Conservation (phyloP, 2,113 vertebrate species). For the Rostratula benghalensis region DNA sequence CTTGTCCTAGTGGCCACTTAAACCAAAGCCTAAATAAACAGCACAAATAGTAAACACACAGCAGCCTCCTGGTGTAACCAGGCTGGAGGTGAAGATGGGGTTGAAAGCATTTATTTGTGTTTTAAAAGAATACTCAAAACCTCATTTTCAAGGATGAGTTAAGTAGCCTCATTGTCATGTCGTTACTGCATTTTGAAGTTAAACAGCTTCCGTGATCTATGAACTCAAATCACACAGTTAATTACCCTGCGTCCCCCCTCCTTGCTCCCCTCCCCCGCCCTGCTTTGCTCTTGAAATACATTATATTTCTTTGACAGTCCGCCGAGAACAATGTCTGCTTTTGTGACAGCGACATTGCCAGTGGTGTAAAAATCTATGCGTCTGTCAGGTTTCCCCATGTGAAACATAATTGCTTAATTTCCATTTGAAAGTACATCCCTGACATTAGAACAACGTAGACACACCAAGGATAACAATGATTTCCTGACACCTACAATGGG, state of each 20-base stretch:
- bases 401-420: conserved; percentile 81
- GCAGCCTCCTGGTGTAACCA: not conserved
- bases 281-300: conserved; percentile 63
- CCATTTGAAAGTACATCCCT: conserved; percentile 81
- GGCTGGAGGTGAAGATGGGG: not conserved
- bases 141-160: conserved; percentile 49
- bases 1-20: not conserved
- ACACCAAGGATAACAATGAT: conserved; percentile 73
- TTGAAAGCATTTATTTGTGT: not conserved
- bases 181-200: conserved; percentile 62
- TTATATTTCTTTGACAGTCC: conserved; percentile 72
- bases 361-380: conserved; percentile 74
- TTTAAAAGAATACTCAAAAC: not conserved
- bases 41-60: not conserved
- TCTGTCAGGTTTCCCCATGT: conserved; percentile 77
- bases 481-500: conserved; percentile 74
- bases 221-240: conserved; percentile 70
- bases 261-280: not conserved
- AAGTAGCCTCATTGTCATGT: conserved; percentile 43
- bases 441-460: conserved; percentile 70
- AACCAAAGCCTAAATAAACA: not conserved
- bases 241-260: conserved; percentile 63
- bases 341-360: conserved; percentile 71
- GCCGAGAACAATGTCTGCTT: conserved; percentile 63
- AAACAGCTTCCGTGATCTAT: conserved; percentile 67